Evolutionary conservation across 2,797 vertebrate genomes (phyloP).

Genomic region (Schizopygopsis pylzovi): DNA sequence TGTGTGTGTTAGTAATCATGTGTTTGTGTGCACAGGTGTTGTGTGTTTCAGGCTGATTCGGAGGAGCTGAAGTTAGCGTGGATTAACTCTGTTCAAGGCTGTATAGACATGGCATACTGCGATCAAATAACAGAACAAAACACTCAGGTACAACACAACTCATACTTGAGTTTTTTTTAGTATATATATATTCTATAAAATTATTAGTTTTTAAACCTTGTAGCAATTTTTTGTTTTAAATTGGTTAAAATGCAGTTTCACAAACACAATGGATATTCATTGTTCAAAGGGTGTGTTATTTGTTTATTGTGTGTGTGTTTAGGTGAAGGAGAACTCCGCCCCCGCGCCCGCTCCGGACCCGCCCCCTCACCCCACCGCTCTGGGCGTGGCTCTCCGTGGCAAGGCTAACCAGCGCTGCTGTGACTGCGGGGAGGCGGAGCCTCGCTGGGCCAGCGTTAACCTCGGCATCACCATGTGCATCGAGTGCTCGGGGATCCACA

Average conservation of each 20-base stretch:
- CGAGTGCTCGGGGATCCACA: constrained; percentile 81
- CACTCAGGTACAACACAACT: constrained; percentile 56
- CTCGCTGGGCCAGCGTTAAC: constrained; percentile 81
- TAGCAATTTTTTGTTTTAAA: too few relatives aligned
- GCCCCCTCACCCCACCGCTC: constrained; percentile 39
- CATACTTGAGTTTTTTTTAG: too few relatives aligned
- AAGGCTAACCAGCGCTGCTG: constrained; percentile 76
- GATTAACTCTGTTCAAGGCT: constrained; percentile 75
- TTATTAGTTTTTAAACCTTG: too few relatives aligned
- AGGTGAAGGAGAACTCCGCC: constrained; percentile 65
- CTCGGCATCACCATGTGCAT: constrained; percentile 81
- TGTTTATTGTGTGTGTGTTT: constrained; percentile 16
- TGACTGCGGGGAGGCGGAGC: constrained; percentile 77
- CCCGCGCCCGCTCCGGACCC: neutral
- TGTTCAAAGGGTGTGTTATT: neutral
- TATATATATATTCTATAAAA: too few relatives aligned
- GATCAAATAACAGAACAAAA: constrained; percentile 54
- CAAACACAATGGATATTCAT: neutral
- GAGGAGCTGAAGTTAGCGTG: constrained; percentile 74
- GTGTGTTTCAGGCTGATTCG: constrained; percentile 77
- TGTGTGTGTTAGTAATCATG: neutral
- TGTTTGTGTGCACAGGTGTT: constrained; percentile 68
- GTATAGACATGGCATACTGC: constrained; percentile 79
- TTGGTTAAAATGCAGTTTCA: neutral
- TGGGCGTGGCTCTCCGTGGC: constrained; percentile 68